A percentile compares a stretch with the other conserved stretches of the same genome.
phyloP scores from a whole-genome alignment of 2,113 vertebrate species.

The Limnothrissa miodon region DNA sequence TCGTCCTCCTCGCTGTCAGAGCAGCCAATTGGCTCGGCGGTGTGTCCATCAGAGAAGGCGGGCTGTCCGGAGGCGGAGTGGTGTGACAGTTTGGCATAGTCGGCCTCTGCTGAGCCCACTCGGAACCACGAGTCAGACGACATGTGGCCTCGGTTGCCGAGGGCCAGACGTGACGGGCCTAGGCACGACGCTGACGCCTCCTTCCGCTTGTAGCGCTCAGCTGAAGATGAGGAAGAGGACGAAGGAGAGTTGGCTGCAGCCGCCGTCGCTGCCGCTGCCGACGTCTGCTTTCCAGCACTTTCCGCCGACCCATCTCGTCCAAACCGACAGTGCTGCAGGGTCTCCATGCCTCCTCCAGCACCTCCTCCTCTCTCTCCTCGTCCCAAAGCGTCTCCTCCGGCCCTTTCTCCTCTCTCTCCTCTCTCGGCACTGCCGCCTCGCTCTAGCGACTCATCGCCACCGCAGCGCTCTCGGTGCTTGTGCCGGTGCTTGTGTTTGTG shows the following conservation, averaged over 20 bases:
- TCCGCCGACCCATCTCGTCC: conserved; percentile 77
- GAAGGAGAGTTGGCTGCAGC: conserved; percentile 73
- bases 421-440: conserved; percentile 30
- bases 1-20: conserved; percentile 76
- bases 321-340: conserved; percentile 88
- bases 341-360: conserved; percentile 78
- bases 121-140: conserved; percentile 72
- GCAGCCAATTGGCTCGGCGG: conserved; percentile 59
- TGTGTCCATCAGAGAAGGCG: conserved; percentile 63
- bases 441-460: conserved; percentile 9
- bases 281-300: conserved; percentile 55
- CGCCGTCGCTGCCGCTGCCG: conserved; percentile 31
- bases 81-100: conserved; percentile 70
- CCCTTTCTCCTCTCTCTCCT: conserved; percentile 46
- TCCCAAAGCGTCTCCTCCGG: conserved; percentile 48
- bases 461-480: conserved; percentile 86
- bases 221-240: conserved; percentile 75
- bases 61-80: conserved; percentile 61
- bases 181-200: conserved; percentile 71
- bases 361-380: conserved; percentile 63
- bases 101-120: conserved; percentile 66
- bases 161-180: conserved; percentile 68
- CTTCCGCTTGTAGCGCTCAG: conserved; percentile 79
- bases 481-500: conserved; percentile 97
- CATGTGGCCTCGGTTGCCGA: conserved; percentile 64